Base-by-base conservation (phyloP, 2,888 invertebrate genomes). In the Capitulum mitella region DNA sequence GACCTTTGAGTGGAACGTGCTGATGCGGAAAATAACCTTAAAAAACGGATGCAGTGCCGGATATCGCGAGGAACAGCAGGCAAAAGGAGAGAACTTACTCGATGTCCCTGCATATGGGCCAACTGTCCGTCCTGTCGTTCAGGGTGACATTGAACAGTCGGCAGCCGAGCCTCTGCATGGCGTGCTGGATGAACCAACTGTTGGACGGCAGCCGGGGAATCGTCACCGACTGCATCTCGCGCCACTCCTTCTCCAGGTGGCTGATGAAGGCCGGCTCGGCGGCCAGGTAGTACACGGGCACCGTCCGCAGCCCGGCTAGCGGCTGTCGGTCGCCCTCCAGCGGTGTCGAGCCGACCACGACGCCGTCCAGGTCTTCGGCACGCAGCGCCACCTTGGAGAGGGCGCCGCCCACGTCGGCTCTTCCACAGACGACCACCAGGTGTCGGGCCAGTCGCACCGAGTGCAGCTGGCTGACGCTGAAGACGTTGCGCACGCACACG, bases 201-300 rank as follows among this genome's bases (percentile, higher is more conserved):
- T 70, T 70, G 40, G 70, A 26, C 2, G 70, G 40, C 8, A 70
- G 70, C 8, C 70, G 70, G 6, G 70, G 70, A 40, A 70, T 70
- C 1, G 70, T 70, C 26, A 70, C 70, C 8, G 70, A 40, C 70
- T 70, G 70, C 70, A 70, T 70, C 70, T 70, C 70, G 26, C 26
- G 40, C 70, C 70, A 70, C 70, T 70, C 70, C 26, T 70, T 70
- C 70, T 70, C 70, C 26, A 70, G 40, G 37, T 70, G 70, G 8
- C 70, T 2, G 37, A 70, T 70, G 37, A 37, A 10, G 26, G 40
- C 70, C 70, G 70, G 70, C 70, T 70, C 37, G 29, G 37, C 37
- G 37, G 70, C 26, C 37, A 70, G 37, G 40, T 40, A 70, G 70
- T 10, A 70, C 6, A 70, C 26, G 10, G 40, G 26, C 70, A 40